phyloP scores from a whole-genome alignment of 1,140 invertebrate genomes.

The Metaphire vulgaris region DNA sequence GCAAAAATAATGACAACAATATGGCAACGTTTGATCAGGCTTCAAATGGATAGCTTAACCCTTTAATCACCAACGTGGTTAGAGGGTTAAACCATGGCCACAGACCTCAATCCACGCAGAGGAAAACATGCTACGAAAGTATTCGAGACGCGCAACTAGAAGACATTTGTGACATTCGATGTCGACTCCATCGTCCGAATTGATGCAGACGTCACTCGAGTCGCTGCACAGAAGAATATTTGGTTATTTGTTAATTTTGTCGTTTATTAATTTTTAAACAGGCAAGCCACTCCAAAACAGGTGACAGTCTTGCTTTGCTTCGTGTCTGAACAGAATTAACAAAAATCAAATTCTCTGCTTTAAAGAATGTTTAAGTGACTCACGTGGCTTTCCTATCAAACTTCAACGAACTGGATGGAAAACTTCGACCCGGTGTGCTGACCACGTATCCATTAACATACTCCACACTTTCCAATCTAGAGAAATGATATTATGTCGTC shows the following conservation, averaged over 20 bases:
- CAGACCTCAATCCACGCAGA: conserved; percentile 64
- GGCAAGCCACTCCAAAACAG: too few species aligned
- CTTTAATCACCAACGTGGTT: too few species aligned
- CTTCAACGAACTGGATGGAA: neutral
- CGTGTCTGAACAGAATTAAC: too few species aligned
- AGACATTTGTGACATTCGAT: conserved; percentile 67
- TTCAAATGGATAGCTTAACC: too few species aligned
- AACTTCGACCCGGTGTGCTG: neutral
- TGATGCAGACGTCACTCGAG: conserved; percentile 60
- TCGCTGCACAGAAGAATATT: conserved; percentile 44
- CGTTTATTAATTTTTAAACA: too few species aligned
- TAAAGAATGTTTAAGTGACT: too few species aligned
- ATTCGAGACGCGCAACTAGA: conserved; percentile 64
- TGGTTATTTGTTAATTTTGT: too few species aligned
- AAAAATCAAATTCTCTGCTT: too few species aligned
- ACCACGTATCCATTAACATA: neutral
- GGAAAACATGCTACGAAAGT: conserved; percentile 68
- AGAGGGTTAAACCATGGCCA: too few species aligned
- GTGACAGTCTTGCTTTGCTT: too few species aligned
- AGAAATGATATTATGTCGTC: neutral
- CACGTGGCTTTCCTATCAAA: neutral
- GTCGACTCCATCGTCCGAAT: conserved; percentile 57
- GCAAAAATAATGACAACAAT: too few species aligned
- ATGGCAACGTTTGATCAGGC: too few species aligned
- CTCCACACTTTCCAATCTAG: neutral